These are phyloP conservation scores for Myrmecobius fasciatus DNA, from an alignment of 2,113 vertebrate genomes.

Conservation along the genomic window DNA sequence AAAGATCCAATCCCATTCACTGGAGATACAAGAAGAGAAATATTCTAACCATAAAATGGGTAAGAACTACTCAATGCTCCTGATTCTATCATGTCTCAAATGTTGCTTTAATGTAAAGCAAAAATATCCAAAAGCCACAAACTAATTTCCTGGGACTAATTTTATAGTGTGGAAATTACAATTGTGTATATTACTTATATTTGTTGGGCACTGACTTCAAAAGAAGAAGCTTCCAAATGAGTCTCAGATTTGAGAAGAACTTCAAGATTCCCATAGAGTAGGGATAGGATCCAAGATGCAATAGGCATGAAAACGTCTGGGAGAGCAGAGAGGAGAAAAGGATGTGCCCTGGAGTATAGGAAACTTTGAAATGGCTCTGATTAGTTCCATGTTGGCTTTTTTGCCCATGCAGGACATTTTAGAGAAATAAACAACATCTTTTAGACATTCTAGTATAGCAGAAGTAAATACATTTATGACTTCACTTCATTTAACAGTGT, in stretches of 20 bases:
- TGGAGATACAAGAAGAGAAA: neutral
- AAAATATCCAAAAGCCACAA: slow-evolving; percentile 46
- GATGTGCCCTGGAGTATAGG: neutral
- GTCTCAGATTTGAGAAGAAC: slow-evolving; percentile 32
- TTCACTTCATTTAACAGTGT: slow-evolving; percentile 30
- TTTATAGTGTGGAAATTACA: slow-evolving; percentile 59
- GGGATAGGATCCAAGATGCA: neutral
- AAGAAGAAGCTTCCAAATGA: slow-evolving; percentile 35
- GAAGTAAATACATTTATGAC: slow-evolving; percentile 33
- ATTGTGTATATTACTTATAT: slow-evolving; percentile 50
- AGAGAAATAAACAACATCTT: slow-evolving; percentile 46
- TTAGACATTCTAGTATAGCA: slow-evolving; percentile 47
- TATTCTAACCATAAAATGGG: slow-evolving; percentile 40
- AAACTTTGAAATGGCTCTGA: slow-evolving; percentile 10
- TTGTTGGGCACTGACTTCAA: slow-evolving; percentile 62
- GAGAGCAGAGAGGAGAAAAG: neutral
- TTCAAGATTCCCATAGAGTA: slow-evolving; percentile 23
- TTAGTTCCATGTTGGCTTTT: slow-evolving; percentile 58
- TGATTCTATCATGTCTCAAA: slow-evolving; percentile 57
- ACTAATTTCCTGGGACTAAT: slow-evolving; percentile 48
- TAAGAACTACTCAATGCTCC: slow-evolving; percentile 3
- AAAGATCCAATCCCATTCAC: slow-evolving; percentile 46
- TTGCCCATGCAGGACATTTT: slow-evolving; percentile 36
- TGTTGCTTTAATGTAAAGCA: slow-evolving; percentile 38
- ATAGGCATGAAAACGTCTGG: neutral